Evolutionary conservation across 2,888 invertebrate species (phyloP).

Genomic region (Ormyrus labotus): DNA sequence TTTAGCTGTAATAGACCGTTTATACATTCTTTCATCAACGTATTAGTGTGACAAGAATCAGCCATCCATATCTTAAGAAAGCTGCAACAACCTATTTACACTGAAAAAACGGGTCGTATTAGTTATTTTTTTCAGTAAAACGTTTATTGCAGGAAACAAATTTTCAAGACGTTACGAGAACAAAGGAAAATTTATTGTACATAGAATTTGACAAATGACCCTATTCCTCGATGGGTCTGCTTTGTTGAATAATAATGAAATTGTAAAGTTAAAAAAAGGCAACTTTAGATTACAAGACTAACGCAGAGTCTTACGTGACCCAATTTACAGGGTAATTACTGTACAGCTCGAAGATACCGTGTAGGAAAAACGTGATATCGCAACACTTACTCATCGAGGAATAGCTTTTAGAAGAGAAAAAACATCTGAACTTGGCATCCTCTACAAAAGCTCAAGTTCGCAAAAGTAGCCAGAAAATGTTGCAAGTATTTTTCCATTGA

Average conservation of each 20-base stretch:
- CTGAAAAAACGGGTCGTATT: conserved; percentile 43
- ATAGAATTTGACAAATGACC: conserved; percentile 49
- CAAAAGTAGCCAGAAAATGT: conserved; percentile 66
- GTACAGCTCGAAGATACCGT: conserved; percentile 46
- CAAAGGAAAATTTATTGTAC: conserved; percentile 45
- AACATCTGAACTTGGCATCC: conserved; percentile 48
- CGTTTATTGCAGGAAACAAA: conserved; percentile 34
- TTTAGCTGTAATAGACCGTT: conserved; percentile 42
- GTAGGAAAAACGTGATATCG: conserved; percentile 29
- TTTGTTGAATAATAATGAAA: conserved; percentile 28
- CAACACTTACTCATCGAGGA: conserved; percentile 51
- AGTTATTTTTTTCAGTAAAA: conserved; percentile 49
- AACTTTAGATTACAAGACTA: conserved; percentile 59
- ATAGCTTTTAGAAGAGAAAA: conserved; percentile 47
- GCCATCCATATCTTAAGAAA: conserved; percentile 56
- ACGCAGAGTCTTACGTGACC: conserved; percentile 60
- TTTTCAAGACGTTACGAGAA: conserved; percentile 36
- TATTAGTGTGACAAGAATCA: conserved; percentile 39
- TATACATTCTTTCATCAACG: conserved; percentile 37
- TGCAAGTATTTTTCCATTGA: conserved; percentile 71
- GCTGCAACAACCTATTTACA: conserved; percentile 45
- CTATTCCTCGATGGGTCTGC: conserved; percentile 49
- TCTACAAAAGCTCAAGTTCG: conserved; percentile 61
- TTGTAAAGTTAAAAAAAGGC: conserved; percentile 34
- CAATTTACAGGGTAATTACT: conserved; percentile 58